Evolutionary conservation across 2,888 invertebrate genomes (phyloP).

Genomic region (Andricus quercusramuli): DNA sequence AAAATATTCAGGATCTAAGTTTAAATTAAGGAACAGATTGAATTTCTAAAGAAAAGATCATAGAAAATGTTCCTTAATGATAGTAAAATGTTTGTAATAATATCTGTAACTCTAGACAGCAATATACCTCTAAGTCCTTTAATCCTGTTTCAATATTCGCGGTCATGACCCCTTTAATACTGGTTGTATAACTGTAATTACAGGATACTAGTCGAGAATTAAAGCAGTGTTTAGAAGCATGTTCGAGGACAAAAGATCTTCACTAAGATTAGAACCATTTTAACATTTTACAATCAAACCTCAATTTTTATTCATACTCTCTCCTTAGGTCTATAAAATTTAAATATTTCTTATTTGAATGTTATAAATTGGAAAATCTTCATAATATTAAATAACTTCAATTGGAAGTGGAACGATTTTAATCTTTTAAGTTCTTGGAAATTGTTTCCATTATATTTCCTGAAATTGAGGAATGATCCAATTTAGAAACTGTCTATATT

Average conservation of each 20-base stretch:
- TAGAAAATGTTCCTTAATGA: too few species aligned
- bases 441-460: too few species aligned
- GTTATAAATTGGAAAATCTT: too few species aligned
- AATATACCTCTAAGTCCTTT: conserved; percentile 28
- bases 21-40: not conserved
- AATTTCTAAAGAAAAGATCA: too few species aligned
- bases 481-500: too few species aligned
- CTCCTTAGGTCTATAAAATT: conserved; percentile 43
- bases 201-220: conserved; percentile 35
- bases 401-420: too few species aligned
- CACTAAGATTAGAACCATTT: conserved; percentile 23
- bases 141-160: conserved; percentile 42
- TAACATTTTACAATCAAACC: conserved; percentile 28
- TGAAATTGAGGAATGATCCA: too few species aligned
- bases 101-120: conserved; percentile 8
- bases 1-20: not conserved
- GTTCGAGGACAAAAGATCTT: conserved; percentile 33
- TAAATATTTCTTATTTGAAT: conserved; percentile 35
- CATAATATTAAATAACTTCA: too few species aligned
- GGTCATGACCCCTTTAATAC: conserved; percentile 42
- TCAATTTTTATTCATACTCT: not conserved
- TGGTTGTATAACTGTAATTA: conserved; percentile 39
- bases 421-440: too few species aligned
- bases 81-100: not conserved
- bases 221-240: conserved; percentile 40